Evolutionary conservation across 2,888 invertebrate species (phyloP), one percentile per base, ranked within the genome.

Genomic region (Nycteola revayana): DNA sequence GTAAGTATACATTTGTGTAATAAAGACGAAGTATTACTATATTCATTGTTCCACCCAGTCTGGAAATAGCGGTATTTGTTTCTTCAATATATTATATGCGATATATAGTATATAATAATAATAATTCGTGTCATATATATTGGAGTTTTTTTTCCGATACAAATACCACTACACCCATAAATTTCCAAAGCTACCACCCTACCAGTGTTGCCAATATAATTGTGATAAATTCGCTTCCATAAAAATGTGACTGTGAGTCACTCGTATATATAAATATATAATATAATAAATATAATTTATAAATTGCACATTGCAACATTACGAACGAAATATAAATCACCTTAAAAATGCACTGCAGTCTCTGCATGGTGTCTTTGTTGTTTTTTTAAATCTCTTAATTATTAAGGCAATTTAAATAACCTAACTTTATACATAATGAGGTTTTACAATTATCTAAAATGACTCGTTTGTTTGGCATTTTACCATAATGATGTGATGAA

Each of bases 311-410:
- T 48, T 63, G 68, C 70, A 66, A 63, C 59, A 48, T 60, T 66
- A 60, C 37, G 48, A 60, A 66, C 39, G 51, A 65, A 28, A 72
- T 71, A 66, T 47, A 54, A 70, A 70, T 70, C 81, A 81, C 80
- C 79, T 66, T 72, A 64, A 74, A 85, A 86, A 85, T 85, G 85
- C 86, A 72, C 75, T 66, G 70, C 85, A 85, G 83, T 84, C 84
- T 83, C 74, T 75, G 78, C 82, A 79, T 61, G 82, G 78, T 83
- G 82, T 82, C 66, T 73, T 73, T 70, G 52, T 67, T 69, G n/a
- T n/a, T 51, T 62, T 50, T 64, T 64, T 59, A 59, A 21, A 63
- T 60, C 64, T 66, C 72, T 79, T 77, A 52, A 63, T 49, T 74
- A 66, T 72, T 83, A 86, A 84, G 85, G 84, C 83, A 75, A 77